Conservation (phyloP, 1,140 invertebrate species). For the Ips typographus region DNA sequence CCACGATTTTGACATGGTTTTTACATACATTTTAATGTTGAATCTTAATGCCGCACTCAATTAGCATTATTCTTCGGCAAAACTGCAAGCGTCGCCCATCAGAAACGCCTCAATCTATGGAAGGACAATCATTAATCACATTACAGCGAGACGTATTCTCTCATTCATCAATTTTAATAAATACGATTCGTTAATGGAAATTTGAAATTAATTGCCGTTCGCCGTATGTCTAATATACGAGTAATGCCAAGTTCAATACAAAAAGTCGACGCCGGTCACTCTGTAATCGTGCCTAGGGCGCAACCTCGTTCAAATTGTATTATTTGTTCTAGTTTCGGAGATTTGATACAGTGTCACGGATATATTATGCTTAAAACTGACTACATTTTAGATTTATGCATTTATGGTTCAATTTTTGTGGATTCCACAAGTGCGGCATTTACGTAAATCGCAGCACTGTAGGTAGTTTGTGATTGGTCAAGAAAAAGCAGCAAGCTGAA, state of each 20-base stretch:
- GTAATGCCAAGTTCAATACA: constrained; percentile 1
- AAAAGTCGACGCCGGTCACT: background rate
- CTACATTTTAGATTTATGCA: too few species aligned
- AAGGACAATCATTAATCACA: background rate
- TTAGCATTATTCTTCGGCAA: background rate
- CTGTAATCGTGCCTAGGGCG: background rate
- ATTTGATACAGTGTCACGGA: background rate
- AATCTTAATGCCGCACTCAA: background rate
- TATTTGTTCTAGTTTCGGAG: constrained; percentile 7
- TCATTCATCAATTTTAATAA: background rate
- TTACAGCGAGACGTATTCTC: background rate
- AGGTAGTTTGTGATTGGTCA: too few species aligned
- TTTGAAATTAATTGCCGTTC: background rate
- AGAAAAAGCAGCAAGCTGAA: too few species aligned
- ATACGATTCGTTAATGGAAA: background rate
- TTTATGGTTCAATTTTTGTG: too few species aligned
- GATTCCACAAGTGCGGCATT: too few species aligned
- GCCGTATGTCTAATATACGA: background rate
- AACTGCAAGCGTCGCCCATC: background rate
- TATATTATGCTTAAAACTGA: background rate
- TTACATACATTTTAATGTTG: background rate
- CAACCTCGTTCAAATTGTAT: constrained; percentile 8
- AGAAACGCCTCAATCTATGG: background rate
- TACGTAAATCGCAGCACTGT: too few species aligned
- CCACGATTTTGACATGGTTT: too few species aligned